A percentile compares a stretch with the other conserved stretches of the same genome.
phyloP scores from a whole-genome alignment of 2,888 invertebrate genomes.

The Diplazon laetatorius region DNA sequence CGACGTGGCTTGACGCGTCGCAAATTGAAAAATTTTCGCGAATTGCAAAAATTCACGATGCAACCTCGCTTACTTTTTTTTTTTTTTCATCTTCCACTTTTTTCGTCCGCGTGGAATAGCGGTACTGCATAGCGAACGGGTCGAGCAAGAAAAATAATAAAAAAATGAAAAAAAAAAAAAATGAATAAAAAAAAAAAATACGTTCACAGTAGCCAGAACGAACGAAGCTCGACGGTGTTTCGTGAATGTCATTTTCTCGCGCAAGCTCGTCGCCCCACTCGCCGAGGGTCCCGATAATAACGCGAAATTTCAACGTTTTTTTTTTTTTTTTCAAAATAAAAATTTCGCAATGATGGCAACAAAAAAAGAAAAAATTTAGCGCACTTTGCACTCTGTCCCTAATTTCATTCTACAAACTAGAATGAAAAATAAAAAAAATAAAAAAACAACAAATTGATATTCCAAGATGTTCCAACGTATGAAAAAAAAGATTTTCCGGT shows the following conservation, averaged over 20 bases:
- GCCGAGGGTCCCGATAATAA: not conserved
- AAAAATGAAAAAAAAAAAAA: too few species aligned
- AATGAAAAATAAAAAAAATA: too few species aligned
- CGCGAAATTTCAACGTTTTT: not conserved
- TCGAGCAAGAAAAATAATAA: too few species aligned
- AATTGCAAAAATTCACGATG: slow-evolving; percentile 26
- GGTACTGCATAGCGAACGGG: not conserved
- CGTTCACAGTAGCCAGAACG: not conserved
- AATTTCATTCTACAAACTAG: too few species aligned
- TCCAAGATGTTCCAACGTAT: too few species aligned
- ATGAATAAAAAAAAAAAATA: slow-evolving; percentile 9
- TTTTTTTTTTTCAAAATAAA: too few species aligned
- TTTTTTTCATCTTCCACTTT: slow-evolving; percentile 13
- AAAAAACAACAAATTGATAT: too few species aligned
- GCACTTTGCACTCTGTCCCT: not conserved
- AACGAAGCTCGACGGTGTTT: not conserved
- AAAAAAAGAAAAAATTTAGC: not conserved
- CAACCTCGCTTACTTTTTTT: not conserved
- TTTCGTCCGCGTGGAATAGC: not conserved
- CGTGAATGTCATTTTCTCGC: slow-evolving; percentile 2
- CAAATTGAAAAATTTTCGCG: slow-evolving; percentile 53
- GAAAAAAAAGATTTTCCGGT: not conserved
- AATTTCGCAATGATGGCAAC: not conserved
- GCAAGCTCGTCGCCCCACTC: not conserved
- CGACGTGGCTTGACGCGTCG: slow-evolving; percentile 36